Evolutionary conservation across 53 echinoderm and acorn worm species (phyloP).

Genomic region (Zoroaster sp.): DNA sequence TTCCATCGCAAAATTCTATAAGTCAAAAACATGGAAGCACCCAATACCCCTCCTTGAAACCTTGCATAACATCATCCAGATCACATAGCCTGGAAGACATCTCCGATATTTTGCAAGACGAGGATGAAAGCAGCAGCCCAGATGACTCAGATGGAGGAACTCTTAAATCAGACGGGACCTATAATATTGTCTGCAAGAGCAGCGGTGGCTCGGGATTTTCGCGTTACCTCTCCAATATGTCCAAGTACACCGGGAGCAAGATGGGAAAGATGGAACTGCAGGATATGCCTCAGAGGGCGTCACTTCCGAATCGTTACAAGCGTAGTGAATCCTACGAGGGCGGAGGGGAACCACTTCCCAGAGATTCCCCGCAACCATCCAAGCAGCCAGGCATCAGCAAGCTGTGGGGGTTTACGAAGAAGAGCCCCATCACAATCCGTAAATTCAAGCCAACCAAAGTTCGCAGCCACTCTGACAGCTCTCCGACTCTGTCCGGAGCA

Average conservation of each 20-base stretch:
- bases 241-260: slow-evolving; percentile 17
- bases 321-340: slow-evolving; percentile 4
- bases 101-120: not conserved
- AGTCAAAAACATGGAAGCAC: not conserved
- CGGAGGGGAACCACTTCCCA: not conserved
- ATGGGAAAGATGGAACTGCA: not conserved
- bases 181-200: slow-evolving; percentile 8
- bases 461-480: not conserved
- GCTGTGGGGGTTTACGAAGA: slow-evolving; percentile 47
- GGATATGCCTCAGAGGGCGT: not conserved
- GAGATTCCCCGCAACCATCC: not conserved
- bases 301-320: slow-evolving; percentile 47
- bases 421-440: slow-evolving; percentile 20
- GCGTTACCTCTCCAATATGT: slow-evolving; percentile 42
- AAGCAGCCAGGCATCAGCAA: slow-evolving; percentile 13
- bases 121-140: not conserved
- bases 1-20: not conserved
- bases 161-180: slow-evolving; percentile 36
- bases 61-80: not conserved
- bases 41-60: slow-evolving; percentile 7
- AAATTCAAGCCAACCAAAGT: slow-evolving; percentile 15
- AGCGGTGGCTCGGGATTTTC: slow-evolving; percentile 25
- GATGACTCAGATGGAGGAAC: not conserved
- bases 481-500: not conserved
- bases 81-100: slow-evolving; percentile 21